These are phyloP conservation scores for Alca torda DNA, from an alignment of 2,797 vertebrate species.

Conservation along the genomic window DNA sequence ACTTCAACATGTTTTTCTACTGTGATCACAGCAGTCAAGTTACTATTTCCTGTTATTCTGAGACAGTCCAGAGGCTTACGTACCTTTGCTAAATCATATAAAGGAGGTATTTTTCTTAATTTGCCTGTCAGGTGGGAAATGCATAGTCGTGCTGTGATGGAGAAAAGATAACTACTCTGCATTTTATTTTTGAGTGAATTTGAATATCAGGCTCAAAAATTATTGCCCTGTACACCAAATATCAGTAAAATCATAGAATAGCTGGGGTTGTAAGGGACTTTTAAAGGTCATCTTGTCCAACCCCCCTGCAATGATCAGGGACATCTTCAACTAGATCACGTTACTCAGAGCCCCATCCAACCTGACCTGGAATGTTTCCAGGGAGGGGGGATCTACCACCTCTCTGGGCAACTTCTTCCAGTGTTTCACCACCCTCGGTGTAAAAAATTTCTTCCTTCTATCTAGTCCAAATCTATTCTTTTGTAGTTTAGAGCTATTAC, in stretches of 20 bases:
- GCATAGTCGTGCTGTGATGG: neutral
- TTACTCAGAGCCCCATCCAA: neutral
- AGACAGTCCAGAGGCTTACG: neutral
- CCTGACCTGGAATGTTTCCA: neutral
- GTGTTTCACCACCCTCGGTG: neutral
- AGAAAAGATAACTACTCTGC: neutral
- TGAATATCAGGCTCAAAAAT: neutral
- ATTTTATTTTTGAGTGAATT: neutral
- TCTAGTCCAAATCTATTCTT: neutral
- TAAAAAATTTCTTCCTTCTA: neutral
- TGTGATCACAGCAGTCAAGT: neutral
- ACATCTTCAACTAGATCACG: neutral
- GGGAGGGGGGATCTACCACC: neutral
- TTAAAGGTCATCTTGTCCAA: neutral
- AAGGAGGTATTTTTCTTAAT: neutral
- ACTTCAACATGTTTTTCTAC: neutral
- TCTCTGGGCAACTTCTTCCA: neutral
- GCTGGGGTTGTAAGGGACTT: neutral
- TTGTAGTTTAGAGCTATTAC: neutral
- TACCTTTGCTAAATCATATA: neutral
- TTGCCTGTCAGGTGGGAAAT: neutral
- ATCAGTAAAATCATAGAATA: neutral
- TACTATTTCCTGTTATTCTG: neutral
- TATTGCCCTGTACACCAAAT: neutral
- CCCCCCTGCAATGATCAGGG: neutral